These are phyloP conservation scores for Ariopsis seemanni DNA, from an alignment of 2,113 vertebrate species.

Conservation along the genomic window DNA sequence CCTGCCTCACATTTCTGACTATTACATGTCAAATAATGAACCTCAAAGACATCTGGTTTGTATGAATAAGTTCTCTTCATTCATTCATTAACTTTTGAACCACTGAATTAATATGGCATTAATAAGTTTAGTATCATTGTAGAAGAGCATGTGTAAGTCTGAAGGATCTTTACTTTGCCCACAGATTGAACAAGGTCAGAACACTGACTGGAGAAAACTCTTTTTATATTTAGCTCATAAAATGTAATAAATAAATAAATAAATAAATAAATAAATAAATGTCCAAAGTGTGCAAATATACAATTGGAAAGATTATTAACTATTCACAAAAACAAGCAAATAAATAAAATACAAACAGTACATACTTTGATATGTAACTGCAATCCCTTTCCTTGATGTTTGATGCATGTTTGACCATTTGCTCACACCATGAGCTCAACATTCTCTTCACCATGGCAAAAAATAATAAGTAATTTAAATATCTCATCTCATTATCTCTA, in stretches of 20 bases:
- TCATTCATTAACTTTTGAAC: neutral
- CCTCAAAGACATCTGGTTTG: neutral
- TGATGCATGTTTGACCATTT: neutral
- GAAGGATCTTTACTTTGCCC: neutral
- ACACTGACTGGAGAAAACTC: neutral
- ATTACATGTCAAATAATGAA: neutral
- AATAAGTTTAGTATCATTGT: no score
- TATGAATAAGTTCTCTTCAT: neutral
- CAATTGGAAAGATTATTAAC: neutral
- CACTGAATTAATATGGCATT: no score
- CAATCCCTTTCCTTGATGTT: neutral
- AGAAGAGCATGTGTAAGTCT: neutral
- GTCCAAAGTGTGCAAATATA: neutral
- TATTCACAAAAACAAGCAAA: neutral
- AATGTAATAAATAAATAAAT: neutral
- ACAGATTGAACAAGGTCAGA: neutral
- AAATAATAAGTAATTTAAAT: conserved; percentile 32
- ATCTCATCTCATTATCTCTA: neutral
- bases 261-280: neutral
- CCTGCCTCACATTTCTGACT: neutral
- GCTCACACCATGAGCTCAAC: neutral
- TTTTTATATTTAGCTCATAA: neutral
- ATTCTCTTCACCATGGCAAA: conserved; percentile 41
- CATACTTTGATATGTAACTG: neutral
- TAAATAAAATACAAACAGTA: neutral